Base-by-base conservation (phyloP, 2,113 vertebrate genomes). In the Ciconia stormi region DNA sequence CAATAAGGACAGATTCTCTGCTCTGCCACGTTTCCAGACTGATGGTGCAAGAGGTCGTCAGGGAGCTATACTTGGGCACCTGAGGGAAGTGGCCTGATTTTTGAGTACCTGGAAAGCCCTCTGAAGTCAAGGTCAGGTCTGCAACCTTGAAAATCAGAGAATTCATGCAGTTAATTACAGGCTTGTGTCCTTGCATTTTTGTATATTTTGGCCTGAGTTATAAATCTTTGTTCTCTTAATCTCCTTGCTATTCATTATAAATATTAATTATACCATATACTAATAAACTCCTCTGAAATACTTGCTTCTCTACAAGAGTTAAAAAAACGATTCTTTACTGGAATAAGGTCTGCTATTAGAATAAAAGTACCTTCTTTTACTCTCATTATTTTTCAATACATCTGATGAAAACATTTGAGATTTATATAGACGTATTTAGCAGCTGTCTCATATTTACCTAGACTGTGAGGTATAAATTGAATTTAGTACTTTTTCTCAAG, bases 371-470 rank as follows among this genome's bases (percentile, higher is more conserved):
- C 26, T 93, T 87, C 47, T 93, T 92, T 87, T 94, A 8, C 49
- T 76, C 16, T 89, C 81, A 79, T 95, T 95, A 80, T 80, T 95
- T 97, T 94, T 86, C 66, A 94, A 6, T 95, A 69, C 26, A 69
- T 72, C 84, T 94, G 93, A 97, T 80, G 91, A 93, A 95, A 95
- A 82, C 70, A 58, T 65, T 42, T 70, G 47, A 94, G 83, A 89
- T 95, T 91, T 96, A 80, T 93, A 70, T 46, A 82, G 62, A 85
- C 20, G 1, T 85, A 62, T 88, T 95, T 91, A 96, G 84, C 96
- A 95, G 84, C 84, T 94, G 89, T 94, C 81, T 97, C 70, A 11
- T 85, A 89, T 88, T 94, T 95, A 82, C 70, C 62, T 79, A 69
- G 55, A 59, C 23, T 47, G 81, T 73, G 53, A 95, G 27, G 3